These are phyloP conservation scores for Struthidea cinerea DNA, from an alignment of 2,113 vertebrate species.

Conservation along the genomic window DNA sequence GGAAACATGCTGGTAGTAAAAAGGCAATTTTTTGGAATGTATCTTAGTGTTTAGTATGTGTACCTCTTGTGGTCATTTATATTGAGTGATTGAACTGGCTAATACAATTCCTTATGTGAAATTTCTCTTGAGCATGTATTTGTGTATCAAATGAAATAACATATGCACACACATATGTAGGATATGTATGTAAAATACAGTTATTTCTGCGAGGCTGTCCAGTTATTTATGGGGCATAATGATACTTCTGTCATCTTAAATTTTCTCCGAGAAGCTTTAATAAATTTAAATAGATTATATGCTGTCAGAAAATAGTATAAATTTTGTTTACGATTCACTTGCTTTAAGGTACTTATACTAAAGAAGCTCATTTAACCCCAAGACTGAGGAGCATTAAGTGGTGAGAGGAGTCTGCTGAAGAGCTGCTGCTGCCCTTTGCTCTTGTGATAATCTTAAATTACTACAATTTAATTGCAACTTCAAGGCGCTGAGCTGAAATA, in stretches of 20 bases:
- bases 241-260: constrained; percentile 70
- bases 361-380: constrained; percentile 82
- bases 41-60: background rate
- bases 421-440: constrained; percentile 78
- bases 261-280: constrained; percentile 71
- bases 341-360: constrained; percentile 81
- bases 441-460: constrained; percentile 82
- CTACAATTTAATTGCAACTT: constrained; percentile 79
- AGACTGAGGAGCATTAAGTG: constrained; percentile 76
- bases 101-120: constrained; percentile 10
- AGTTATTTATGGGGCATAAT: constrained; percentile 64
- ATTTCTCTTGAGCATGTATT: background rate
- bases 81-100: background rate
- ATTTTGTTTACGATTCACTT: constrained; percentile 82
- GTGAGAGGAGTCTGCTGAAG: constrained; percentile 72
- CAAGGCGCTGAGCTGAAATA: constrained; percentile 61
- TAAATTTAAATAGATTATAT: constrained; percentile 77
- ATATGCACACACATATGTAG: background rate
- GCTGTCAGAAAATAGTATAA: constrained; percentile 78
- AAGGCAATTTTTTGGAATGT: background rate
- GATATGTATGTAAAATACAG: background rate
- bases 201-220: constrained; percentile 34
- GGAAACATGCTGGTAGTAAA: background rate
- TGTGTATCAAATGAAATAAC: constrained; percentile 19
- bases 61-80: constrained; percentile 11